Evolutionary conservation across 2,113 vertebrate species (phyloP), one percentile per base, ranked within the genome.

Genomic region (Strix aluco): DNA sequence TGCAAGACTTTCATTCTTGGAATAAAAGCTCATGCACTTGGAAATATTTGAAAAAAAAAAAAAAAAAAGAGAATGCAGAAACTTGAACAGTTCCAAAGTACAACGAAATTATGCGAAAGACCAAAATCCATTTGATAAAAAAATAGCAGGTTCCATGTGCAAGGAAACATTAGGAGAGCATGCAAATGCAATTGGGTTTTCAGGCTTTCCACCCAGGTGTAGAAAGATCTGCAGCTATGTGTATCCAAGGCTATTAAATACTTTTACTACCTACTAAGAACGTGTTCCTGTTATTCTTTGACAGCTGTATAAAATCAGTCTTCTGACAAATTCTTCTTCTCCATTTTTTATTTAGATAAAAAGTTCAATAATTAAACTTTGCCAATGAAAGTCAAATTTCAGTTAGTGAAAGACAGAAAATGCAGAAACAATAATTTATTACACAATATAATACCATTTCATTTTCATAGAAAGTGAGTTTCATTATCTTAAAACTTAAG

Each of bases 301-400:
- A 96, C 95, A 96, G 90, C 91, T 91, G 54, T 96, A 66, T 94
- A 95, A 97, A 98, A 95, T 95, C 96, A 96, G 81, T 65, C 91
- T 93, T 94, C 93, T 97, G 96, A 97, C 91, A 98, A 96, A 97
- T 96, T 98, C 90, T 86, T 72, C 93, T 82, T 74, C 91, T 83
- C 88, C 72, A 72, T 92, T 97, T 97, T 96, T 88, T 98, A 91
- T 95, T 96, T 97, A 97, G 96, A 98, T 98, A 98, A 97, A 96
- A 97, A 96, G 86, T 97, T 97, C 93, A 94, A n/a, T 98, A 98
- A 98, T 98, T 98, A 97, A 98, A 96, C 94, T 96, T 97, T 95
- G 66, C 82, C 87, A 88, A 40, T 79, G 77, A 61, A 96, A 95
- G 93, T 88, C 88, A 93, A 66, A 96, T 97, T 94, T 96, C 67